Evolutionary conservation across 92 coral and sea anemone genomes (phyloP).

Genomic region (Palythoa caribaeorum): DNA sequence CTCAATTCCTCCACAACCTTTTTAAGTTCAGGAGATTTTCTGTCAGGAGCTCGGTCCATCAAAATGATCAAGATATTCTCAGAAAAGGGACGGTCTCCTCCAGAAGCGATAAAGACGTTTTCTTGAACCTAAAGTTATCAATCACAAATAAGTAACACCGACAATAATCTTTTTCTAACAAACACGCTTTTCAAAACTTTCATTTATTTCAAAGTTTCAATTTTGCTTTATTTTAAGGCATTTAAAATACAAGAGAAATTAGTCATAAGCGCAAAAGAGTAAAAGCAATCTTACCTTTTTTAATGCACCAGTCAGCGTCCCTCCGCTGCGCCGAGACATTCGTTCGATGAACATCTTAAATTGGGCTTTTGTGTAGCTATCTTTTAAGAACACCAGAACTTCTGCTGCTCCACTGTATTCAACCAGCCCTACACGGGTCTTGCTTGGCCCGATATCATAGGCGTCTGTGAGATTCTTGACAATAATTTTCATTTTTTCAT

Average conservation of each 20-base stretch:
- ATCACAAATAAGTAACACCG: background rate
- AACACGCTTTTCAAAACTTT: background rate
- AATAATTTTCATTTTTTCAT: conserved; percentile 71
- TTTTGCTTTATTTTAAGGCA: background rate
- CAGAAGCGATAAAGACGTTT: conserved; percentile 7
- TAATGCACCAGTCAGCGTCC: conserved; percentile 79
- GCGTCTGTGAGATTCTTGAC: conserved; percentile 66
- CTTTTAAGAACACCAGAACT: conserved; percentile 68
- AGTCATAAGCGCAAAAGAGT: background rate
- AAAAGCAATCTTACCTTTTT: conserved; percentile 42
- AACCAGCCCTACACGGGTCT: conserved; percentile 82
- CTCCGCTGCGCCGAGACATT: conserved; percentile 55
- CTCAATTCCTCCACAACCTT: conserved; percentile 60
- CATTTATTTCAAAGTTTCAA: background rate
- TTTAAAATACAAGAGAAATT: background rate
- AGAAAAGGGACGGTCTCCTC: conserved; percentile 83
- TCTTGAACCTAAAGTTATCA: conserved; percentile 7
- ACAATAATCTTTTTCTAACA: background rate
- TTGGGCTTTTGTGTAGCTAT: conserved; percentile 43
- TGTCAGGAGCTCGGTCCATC: conserved; percentile 65
- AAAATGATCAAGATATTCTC: conserved; percentile 72
- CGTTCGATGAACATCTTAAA: conserved; percentile 63
- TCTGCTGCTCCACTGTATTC: conserved; percentile 87
- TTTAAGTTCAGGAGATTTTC: conserved; percentile 55
- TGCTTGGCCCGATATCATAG: conserved; percentile 70